Percentiles rank a stretch among this genome's conserved stretches.
These are phyloP conservation scores for Podarcis siculus DNA, from an alignment of 2,797 vertebrate genomes.

Conservation along the genomic window DNA sequence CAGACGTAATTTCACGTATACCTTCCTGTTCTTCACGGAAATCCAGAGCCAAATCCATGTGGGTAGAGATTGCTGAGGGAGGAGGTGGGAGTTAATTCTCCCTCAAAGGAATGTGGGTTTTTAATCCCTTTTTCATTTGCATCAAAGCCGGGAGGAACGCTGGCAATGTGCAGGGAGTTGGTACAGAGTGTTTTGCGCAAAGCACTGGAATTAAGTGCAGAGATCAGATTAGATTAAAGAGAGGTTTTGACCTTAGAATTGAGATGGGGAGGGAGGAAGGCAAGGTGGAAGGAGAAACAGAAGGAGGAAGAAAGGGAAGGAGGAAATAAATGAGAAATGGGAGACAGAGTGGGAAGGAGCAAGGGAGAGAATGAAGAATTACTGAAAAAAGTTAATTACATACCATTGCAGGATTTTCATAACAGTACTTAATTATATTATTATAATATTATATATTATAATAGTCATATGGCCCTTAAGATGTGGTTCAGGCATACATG, in stretches of 20 bases:
- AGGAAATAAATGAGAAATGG: neutral
- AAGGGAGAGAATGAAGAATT: neutral
- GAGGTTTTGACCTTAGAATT: neutral
- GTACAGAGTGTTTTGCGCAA: neutral
- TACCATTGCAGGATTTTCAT: neutral
- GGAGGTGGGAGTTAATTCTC: neutral
- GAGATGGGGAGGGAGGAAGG: neutral
- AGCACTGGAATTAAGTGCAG: neutral
- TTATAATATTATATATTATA: no score
- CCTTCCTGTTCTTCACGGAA: neutral
- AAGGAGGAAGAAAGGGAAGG: neutral
- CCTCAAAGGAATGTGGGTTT: neutral
- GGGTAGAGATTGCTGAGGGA: neutral
- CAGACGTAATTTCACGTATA: neutral
- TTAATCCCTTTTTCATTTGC: neutral
- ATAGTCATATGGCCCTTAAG: no score
- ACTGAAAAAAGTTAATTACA: neutral
- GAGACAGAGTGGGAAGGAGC: neutral
- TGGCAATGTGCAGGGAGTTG: conserved; percentile 35
- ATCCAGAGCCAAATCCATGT: neutral
- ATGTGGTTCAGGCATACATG: neutral
- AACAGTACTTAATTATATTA: neutral
- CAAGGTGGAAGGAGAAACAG: no score
- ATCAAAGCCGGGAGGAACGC: conserved; percentile 46
- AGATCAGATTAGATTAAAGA: neutral